Evolutionary conservation across 1,140 invertebrate species (phyloP), one percentile per base, ranked within the genome.

Genomic region (Tachypleus tridentatus): DNA sequence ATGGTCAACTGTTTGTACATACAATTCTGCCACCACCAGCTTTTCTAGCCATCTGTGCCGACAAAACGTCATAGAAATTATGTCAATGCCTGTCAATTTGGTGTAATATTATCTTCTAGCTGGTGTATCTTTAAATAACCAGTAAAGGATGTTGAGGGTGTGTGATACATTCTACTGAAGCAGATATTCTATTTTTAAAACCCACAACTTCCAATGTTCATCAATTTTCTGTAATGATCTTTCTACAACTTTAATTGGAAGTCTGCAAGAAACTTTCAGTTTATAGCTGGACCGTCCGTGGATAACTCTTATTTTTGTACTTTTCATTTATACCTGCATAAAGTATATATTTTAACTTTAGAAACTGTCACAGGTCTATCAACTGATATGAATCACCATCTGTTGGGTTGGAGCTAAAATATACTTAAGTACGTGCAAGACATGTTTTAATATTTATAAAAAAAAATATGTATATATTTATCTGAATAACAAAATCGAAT

Each of bases 271-370:
- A 72, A 70, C 58, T 68, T 71, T 70, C 70, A 70, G 60, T 72
- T 71, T n/a, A 65, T 63, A 60, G 53, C 51, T 49, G 71, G 71
- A 29, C 70, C 70, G 70, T 71, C 67, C 70, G 71, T 72, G 29
- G 70, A 71, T 29, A 72, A 54, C 60, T 71, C 29, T 29, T 29
- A 29, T 29, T 29, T 29, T 29, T 29, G 29, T 29, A 29, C 29
- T 29, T 29, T 29, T 29, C 29, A 29, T 29, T 29, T 29, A 29
- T 29, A 29, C 29, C 29, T 29, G 29, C 29, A 29, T 29, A 29
- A 29, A 29, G 29, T 29, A 29, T 29, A 29, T 29, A 29, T 29
- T 29, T 29, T 29, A 29, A 0, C 2, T 29, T 2, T 29, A 29
- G 29, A 29, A 29, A 29, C 29, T 29, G 29, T 29, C 29, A 29